phyloP scores from a whole-genome alignment of 2,113 vertebrate genomes.

The Microtus oregoni region DNA sequence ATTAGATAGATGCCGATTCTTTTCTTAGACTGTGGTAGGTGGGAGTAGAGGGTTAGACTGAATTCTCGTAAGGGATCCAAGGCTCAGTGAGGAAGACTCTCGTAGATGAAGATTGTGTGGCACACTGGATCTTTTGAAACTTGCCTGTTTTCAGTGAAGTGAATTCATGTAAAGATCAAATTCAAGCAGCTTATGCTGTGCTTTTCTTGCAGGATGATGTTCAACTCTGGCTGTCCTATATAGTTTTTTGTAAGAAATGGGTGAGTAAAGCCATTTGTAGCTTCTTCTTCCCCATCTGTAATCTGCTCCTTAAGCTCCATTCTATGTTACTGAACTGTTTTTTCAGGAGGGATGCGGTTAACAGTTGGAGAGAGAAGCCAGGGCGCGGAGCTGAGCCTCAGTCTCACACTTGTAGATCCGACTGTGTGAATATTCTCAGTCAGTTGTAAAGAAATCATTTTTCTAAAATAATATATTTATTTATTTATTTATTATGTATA shows the following conservation, averaged over 20 bases:
- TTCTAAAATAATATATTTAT: too few species aligned
- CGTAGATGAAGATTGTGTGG: neutral
- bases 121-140: neutral
- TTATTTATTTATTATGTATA: too few species aligned
- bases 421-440: neutral
- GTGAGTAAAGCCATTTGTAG: constrained; percentile 85
- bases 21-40: neutral
- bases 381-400: neutral
- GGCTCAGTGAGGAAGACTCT: neutral
- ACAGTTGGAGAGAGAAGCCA: neutral
- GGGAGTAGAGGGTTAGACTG: neutral
- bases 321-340: constrained; percentile 4
- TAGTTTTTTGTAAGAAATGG: constrained; percentile 98
- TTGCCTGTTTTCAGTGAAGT: neutral
- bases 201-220: constrained; percentile 91
- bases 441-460: constrained; percentile 11
- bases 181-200: neutral
- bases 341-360: neutral
- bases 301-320: neutral
- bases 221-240: constrained; percentile 96
- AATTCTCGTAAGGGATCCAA: neutral
- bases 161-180: constrained; percentile 14
- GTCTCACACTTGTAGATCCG: neutral
- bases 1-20: constrained; percentile 11
- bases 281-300: neutral